A percentile compares a stretch with the other conserved stretches of the same genome.
Evolutionary conservation across 2,888 invertebrate species (phyloP).

Genomic region (Caenorhabditis doughertyi): DNA sequence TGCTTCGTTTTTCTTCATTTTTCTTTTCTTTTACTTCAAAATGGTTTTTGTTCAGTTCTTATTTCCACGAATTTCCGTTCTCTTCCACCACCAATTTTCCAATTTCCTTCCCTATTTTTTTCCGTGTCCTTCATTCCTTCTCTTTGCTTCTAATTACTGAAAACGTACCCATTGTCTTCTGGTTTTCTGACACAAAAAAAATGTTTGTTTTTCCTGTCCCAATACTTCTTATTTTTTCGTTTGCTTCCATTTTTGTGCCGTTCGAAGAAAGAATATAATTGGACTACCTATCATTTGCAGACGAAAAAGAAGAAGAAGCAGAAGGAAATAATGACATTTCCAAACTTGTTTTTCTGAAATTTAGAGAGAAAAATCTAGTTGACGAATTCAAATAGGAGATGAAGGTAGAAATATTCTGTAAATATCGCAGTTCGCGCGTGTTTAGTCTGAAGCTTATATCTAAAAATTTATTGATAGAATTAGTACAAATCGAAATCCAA

Average conservation of each 20-base stretch:
- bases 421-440: too few species aligned
- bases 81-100: slow-evolving; percentile 17
- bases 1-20: not conserved
- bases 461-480: too few species aligned
- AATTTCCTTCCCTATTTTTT: slow-evolving; percentile 35
- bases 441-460: too few species aligned
- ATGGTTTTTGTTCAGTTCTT: slow-evolving; percentile 1
- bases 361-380: not conserved
- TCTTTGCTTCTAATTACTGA: slow-evolving; percentile 17
- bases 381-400: not conserved
- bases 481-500: too few species aligned
- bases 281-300: slow-evolving; percentile 38
- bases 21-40: not conserved
- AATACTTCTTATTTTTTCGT: not conserved
- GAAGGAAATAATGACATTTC: not conserved
- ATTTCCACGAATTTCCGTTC: slow-evolving; percentile 24
- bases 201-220: slow-evolving; percentile 23
- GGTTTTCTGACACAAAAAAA: too few species aligned
- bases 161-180: slow-evolving; percentile 14
- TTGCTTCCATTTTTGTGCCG: not conserved
- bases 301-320: not conserved
- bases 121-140: not conserved
- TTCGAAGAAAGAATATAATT: slow-evolving; percentile 21
- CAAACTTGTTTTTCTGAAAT: not conserved
- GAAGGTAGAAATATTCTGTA: too few species aligned